Evolutionary conservation across 2,888 invertebrate species (phyloP), one percentile per base, ranked within the genome.

Genomic region (Cantharis nigra): DNA sequence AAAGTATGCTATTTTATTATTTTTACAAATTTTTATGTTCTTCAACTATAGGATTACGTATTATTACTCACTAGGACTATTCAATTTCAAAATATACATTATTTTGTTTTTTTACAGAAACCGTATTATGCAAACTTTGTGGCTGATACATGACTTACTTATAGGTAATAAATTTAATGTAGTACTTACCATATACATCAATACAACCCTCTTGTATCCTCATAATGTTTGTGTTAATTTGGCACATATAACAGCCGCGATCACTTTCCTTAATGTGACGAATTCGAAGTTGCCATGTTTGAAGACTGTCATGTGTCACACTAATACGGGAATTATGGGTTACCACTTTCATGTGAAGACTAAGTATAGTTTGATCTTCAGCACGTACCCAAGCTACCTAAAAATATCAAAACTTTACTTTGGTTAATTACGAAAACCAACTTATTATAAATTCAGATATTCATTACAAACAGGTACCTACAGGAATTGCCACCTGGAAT

Each of bases 331-430:
- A 92, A 85, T 96, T 96, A 85, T 97, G 95, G 28, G 94, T 94
- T 9, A 97, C 96, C 9, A 96, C 94, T 81, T 94, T 92, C 80
- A 94, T 95, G 87, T 96, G 96, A 85, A 97, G 91, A 67, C 96
- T 95, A 73, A 97, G 90, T 63, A 97, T 94, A 14, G 96, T 97
- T 89, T 97, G 96, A 89, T 97, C 96, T 87, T 96, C 96, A 10
- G 95, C 95, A 82, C 95, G 91, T 77, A 97, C 90, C 96, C 96
- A 97, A 64, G 96, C 97, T 76, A 97, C 95, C 96, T 97, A 90
- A 3, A 30, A 87, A 75, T 49, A 49, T 49, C 49, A 49, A n/a
- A 49, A 49, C 49, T 49, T 49, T 49, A 49, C 49, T 49, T 49
- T 49, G 49, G 49, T 49, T 49, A 49, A 49, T 49, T 49, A 49